Evolutionary conservation across 2,888 invertebrate genomes (phyloP).

Genomic region (Caenorhabditis sp.): DNA sequence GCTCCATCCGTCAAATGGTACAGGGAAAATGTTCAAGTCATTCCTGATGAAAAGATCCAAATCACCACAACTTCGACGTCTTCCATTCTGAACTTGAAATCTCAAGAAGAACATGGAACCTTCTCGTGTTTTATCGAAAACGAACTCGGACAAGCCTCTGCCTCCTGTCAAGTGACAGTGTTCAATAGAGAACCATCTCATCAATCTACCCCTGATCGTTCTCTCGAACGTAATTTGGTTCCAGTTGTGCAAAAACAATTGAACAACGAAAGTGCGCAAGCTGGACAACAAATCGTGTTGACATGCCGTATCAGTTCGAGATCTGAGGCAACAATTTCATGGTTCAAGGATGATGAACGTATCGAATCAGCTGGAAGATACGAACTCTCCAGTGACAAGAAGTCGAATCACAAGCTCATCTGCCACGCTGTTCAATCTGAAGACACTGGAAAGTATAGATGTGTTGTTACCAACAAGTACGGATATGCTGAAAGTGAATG

Average conservation of each 20-base stretch:
- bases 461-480: slow-evolving; percentile 83
- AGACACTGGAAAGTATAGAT: slow-evolving; percentile 84
- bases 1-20: slow-evolving; percentile 68
- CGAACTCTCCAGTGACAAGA: slow-evolving; percentile 63
- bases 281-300: slow-evolving; percentile 75
- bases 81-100: slow-evolving; percentile 80
- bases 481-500: slow-evolving; percentile 71
- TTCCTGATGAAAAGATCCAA: slow-evolving; percentile 51
- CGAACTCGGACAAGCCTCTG: slow-evolving; percentile 82
- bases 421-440: slow-evolving; percentile 66
- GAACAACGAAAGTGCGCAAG: slow-evolving; percentile 75
- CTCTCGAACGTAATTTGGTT: slow-evolving; percentile 56
- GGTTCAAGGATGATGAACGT: slow-evolving; percentile 70
- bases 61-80: slow-evolving; percentile 52
- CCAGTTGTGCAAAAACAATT: slow-evolving; percentile 68
- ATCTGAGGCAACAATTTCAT: slow-evolving; percentile 62
- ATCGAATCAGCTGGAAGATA: slow-evolving; percentile 71
- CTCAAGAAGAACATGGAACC: slow-evolving; percentile 83
- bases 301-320: slow-evolving; percentile 67
- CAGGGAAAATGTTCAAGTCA: slow-evolving; percentile 49
- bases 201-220: slow-evolving; percentile 60
- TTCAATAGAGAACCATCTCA: slow-evolving; percentile 59
- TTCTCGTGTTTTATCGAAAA: slow-evolving; percentile 84
- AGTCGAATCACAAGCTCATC: slow-evolving; percentile 65
- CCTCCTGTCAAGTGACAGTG: slow-evolving; percentile 61